phyloP scores from a whole-genome alignment of 2,113 vertebrate species.

The Camelus bactrianus region DNA sequence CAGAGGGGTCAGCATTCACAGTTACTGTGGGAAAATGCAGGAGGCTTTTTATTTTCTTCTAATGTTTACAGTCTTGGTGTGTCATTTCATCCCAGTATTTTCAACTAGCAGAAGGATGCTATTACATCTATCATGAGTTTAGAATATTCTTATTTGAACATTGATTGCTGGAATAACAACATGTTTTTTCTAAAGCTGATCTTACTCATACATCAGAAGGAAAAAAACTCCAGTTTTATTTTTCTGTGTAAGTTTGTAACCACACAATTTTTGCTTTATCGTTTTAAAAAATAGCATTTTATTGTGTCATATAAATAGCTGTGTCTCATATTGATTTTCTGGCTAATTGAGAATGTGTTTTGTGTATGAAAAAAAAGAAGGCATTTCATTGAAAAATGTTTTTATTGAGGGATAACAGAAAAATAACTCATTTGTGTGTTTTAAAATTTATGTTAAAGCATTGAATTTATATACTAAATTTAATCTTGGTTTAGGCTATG shows the following conservation, averaged over 20 bases:
- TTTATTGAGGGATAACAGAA: not conserved
- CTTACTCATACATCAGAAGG: not conserved
- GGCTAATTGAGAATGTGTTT: not conserved
- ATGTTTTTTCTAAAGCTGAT: slow-evolving; percentile 27
- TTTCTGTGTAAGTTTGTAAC: not conserved
- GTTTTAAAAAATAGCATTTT: slow-evolving; percentile 17
- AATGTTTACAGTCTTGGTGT: not conserved
- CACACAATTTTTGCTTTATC: not conserved
- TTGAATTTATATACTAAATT: not conserved
- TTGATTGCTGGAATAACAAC: slow-evolving; percentile 27
- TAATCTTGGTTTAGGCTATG: not conserved
- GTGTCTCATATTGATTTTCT: slow-evolving; percentile 9
- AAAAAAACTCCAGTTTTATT: not conserved
- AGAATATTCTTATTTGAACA: not conserved
- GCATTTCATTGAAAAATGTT: not conserved
- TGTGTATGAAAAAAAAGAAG: not conserved
- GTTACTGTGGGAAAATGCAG: slow-evolving; percentile 7
- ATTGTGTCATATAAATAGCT: not conserved
- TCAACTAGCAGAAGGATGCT: not conserved
- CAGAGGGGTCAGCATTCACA: not conserved
- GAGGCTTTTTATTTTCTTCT: not conserved
- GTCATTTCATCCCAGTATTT: not conserved
- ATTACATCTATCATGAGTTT: not conserved
- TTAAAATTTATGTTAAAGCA: not conserved
- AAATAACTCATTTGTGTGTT: not conserved